A percentile compares a stretch with the other conserved stretches of the same genome.
These are phyloP conservation scores for Tragelaphus imberbis DNA, from an alignment of 2,113 vertebrate species.

Conservation along the genomic window DNA sequence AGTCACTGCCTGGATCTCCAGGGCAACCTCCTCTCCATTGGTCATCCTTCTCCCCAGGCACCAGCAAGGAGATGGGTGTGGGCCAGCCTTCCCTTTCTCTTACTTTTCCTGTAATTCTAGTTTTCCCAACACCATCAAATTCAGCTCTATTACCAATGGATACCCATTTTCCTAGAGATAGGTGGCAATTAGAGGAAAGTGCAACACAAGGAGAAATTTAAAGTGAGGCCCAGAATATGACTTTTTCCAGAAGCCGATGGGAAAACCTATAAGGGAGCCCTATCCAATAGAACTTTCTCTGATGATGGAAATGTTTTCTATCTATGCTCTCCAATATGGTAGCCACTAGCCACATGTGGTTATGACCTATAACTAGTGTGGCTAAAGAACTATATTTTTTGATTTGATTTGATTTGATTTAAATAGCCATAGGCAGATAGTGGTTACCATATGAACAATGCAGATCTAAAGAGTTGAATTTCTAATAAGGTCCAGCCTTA, in stretches of 20 bases:
- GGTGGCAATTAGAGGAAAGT: not conserved
- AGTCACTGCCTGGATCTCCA: not conserved
- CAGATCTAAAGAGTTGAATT: not conserved
- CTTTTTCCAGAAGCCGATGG: not conserved
- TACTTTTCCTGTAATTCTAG: not conserved
- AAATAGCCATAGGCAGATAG: not conserved
- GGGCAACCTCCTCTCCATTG: not conserved
- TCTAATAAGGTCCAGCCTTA: not conserved
- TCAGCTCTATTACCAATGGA: not conserved
- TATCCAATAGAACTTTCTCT: too few species aligned
- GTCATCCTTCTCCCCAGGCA: not conserved
- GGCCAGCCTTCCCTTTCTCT: not conserved
- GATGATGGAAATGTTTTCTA: accelerated
- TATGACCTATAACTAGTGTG: not conserved
- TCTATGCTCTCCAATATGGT: not conserved
- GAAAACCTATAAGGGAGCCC: not conserved
- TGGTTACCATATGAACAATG: not conserved
- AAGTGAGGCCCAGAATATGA: not conserved
- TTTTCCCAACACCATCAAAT: not conserved
- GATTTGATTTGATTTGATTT: not conserved
- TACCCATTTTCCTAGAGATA: not conserved
- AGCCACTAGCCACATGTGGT: not conserved
- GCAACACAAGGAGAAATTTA: not conserved
- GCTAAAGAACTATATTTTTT: not conserved
- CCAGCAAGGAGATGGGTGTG: not conserved